Conservation (phyloP, 2,113 vertebrate species). For the Capreolus pygargus region DNA sequence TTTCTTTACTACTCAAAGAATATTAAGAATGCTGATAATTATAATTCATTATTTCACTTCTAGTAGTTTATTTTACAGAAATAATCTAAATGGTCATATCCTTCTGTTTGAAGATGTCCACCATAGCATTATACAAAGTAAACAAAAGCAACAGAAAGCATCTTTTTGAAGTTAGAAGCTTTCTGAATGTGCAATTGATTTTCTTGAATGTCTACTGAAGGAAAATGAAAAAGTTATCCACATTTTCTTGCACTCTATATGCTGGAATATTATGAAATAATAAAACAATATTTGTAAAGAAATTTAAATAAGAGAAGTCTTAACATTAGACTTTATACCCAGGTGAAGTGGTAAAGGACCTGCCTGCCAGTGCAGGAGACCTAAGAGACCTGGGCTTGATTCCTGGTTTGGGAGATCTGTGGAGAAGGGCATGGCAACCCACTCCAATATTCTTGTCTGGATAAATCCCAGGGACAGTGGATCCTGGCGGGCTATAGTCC, state of each 20-base stretch:
- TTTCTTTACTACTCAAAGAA: background rate
- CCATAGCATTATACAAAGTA: slow-evolving; percentile 13
- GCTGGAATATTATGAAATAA: background rate
- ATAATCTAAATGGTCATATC: background rate
- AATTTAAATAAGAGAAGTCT: background rate
- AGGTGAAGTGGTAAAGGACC: background rate
- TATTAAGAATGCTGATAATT: background rate
- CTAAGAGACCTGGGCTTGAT: background rate
- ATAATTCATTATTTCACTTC: background rate
- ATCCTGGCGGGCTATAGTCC: background rate
- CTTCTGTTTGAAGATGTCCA: background rate
- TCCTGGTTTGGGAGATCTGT: background rate
- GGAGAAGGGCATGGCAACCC: background rate
- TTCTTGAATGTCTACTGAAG: background rate
- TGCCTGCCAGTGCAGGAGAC: background rate
- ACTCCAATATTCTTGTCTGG: background rate
- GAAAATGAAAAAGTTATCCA: background rate
- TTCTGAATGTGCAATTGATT: background rate
- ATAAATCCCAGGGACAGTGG: background rate
- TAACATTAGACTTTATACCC: background rate
- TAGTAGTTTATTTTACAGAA: background rate
- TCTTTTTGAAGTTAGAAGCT: background rate
- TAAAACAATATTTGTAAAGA: background rate
- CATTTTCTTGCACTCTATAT: background rate
- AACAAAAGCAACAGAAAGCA: background rate